Evolutionary conservation across 1,140 invertebrate genomes (phyloP).

Genomic region (Drosophila micromelanica): DNA sequence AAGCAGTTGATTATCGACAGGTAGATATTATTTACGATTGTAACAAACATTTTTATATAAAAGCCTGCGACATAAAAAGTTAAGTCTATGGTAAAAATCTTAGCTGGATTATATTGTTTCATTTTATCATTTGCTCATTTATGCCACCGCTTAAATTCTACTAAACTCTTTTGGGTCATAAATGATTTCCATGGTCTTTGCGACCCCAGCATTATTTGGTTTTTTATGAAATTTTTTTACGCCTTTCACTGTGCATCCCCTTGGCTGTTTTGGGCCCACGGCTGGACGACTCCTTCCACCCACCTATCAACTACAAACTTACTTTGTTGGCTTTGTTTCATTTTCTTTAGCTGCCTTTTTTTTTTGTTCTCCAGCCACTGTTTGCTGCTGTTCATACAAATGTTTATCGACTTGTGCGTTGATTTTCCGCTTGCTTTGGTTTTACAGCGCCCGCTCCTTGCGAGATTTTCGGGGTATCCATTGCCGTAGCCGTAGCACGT

Average conservation of each 20-base stretch:
- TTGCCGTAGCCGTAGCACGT: conserved; percentile 49
- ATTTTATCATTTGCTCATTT: conserved; percentile 19
- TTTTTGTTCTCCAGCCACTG: conserved; percentile 6
- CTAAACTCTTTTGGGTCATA: conserved; percentile 14
- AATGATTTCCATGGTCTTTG: conserved; percentile 37
- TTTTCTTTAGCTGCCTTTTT: conserved; percentile 21
- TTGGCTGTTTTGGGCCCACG: conserved; percentile 4
- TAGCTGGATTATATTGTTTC: conserved; percentile 5
- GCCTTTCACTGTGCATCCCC: conserved; percentile 15
- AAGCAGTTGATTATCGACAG: too few species aligned
- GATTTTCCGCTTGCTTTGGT: conserved; percentile 79
- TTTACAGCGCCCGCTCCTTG: conserved; percentile 56
- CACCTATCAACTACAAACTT: conserved; percentile 48
- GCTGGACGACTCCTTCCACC: background rate
- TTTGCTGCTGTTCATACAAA: conserved; percentile 64
- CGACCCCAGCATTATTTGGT: conserved; percentile 60
- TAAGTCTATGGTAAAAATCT: background rate
- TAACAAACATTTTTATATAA: background rate
- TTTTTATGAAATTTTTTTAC: conserved; percentile 69
- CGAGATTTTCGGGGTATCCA: conserved; percentile 52
- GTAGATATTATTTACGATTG: background rate
- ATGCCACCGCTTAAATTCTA: conserved; percentile 8
- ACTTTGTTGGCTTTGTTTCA: conserved; percentile 51
- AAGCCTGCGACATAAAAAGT: background rate
- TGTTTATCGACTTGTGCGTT: conserved; percentile 76